Evolutionary conservation across 1,140 invertebrate genomes (phyloP), one percentile per base, ranked within the genome.

Genomic region (Zaprionus vittiger): DNA sequence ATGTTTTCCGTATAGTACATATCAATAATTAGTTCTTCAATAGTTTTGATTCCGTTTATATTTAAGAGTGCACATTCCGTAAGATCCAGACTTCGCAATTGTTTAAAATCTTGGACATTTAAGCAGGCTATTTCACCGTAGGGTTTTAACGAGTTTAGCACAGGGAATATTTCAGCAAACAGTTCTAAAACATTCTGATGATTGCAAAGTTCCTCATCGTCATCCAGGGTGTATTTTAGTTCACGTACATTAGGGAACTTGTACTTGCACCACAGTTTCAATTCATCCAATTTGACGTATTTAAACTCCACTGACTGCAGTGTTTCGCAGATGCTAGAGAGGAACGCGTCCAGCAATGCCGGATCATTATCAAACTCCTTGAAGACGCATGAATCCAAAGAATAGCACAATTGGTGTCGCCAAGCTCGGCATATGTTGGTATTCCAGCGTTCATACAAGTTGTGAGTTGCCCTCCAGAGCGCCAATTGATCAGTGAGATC

Each of bases 381-480:
- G 0, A 2, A 5, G 0, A 22, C 4, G 0, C 2, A 11, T 17
- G 41, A 2, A 9, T 47, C 3, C 15, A 74, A 14, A 0, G 2
- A 7, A 15, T 34, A 57, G 14, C 17, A 9, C 11, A 9, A 4
- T 20, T 57, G 38, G 12, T 22, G 66, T 47, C 57, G 59, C 72
- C 72, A 74, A 28, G 5, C 12, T 12, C 28, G 47, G 9, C 15
- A 20, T 1, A 69, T 22, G 34, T 74, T 74, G 1, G 5, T 6
- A 17, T 47, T 61, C 6, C 55, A 24, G 7, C 65, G 65, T 14
- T 12, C 31, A 6, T 57, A 28, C 0, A 7, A 4, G 28, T 60
- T 20, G 14, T 62, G 31, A 1, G 65, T 47, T 20, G 72, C 72
- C 20, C 31, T 38, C n/a, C 37, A 62, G 7, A 74, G 4, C 9